Percentiles rank a stretch among this genome's conserved stretches.
These are phyloP conservation scores for Cotesia chilonis DNA, from an alignment of 1,140 invertebrate genomes.

Conservation along the genomic window DNA sequence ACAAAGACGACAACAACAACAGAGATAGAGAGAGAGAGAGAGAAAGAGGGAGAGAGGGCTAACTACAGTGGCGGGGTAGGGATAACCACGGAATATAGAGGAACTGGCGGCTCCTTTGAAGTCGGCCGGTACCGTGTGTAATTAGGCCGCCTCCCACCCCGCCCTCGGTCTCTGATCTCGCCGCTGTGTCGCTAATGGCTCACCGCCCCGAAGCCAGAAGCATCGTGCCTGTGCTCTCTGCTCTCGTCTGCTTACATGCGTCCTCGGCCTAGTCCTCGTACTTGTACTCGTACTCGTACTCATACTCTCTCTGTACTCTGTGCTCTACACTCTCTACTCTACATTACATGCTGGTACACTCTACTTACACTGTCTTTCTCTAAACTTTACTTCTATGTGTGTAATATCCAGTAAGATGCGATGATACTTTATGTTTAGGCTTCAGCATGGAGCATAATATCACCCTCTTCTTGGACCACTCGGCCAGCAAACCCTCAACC, in stretches of 20 bases:
- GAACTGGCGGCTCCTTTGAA: conserved; percentile 63
- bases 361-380: no score
- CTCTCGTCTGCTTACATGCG: conserved; percentile 28
- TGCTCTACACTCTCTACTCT: not conserved
- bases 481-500: no score
- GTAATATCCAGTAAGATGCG: no score
- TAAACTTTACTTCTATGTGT: no score
- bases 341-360: no score
- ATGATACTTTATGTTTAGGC: no score
- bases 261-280: conserved; percentile 10
- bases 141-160: conserved; percentile 62
- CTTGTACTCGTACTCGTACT: not conserved
- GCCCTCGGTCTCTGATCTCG: conserved; percentile 61
- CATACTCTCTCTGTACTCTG: not conserved
- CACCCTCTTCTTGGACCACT: no score
- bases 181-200: conserved; percentile 64
- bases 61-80: conserved; percentile 20
- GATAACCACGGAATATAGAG: conserved; percentile 48
- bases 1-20: not conserved
- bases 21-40: not conserved
- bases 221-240: conserved; percentile 56
- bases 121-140: conserved; percentile 64
- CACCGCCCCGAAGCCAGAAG: conserved; percentile 61
- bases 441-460: no score
- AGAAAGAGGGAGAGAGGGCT: not conserved